These are phyloP conservation scores for Dendropsophus ebraccatus DNA, from an alignment of 2,113 vertebrate species.

Conservation along the genomic window DNA sequence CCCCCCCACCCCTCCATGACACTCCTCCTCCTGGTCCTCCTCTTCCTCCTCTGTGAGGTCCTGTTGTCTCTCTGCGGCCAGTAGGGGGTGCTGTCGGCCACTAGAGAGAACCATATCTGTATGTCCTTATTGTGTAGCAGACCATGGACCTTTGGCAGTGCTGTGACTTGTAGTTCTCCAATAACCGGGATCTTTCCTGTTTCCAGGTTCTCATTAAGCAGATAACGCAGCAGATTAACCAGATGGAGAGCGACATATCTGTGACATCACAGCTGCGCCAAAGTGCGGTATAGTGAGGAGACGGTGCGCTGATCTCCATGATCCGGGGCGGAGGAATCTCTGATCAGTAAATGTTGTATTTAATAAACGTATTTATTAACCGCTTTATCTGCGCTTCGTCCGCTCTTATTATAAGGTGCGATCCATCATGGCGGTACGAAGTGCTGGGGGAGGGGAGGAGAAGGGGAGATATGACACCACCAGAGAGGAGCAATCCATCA, in stretches of 20 bases:
- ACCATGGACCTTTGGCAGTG: not conserved
- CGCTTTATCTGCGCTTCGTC: not conserved
- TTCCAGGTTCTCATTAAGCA: not conserved
- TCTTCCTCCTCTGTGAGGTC: no score
- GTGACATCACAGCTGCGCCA: not conserved
- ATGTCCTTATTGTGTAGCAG: no score
- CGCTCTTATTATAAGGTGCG: no score
- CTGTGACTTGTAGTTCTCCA: not conserved
- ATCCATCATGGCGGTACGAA: no score
- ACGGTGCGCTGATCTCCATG: not conserved
- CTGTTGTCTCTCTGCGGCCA: no score
- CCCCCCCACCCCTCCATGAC: no score
- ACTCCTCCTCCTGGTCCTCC: no score
- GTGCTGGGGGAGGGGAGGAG: no score
- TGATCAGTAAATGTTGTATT: not conserved
- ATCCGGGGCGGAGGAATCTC: not conserved
- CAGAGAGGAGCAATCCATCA: no score
- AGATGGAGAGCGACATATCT: not conserved
- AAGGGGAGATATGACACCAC: no score
- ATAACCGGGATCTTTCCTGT: not conserved
- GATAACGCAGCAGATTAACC: not conserved
- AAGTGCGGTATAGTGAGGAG: not conserved
- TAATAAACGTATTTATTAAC: conserved; percentile 9
- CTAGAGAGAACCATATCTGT: no score
- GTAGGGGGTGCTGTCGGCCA: no score